Percentiles rank a stretch among this genome's conserved stretches.
Evolutionary conservation across 2,888 invertebrate species (phyloP).

Genomic region (Diabrotica balteata): DNA sequence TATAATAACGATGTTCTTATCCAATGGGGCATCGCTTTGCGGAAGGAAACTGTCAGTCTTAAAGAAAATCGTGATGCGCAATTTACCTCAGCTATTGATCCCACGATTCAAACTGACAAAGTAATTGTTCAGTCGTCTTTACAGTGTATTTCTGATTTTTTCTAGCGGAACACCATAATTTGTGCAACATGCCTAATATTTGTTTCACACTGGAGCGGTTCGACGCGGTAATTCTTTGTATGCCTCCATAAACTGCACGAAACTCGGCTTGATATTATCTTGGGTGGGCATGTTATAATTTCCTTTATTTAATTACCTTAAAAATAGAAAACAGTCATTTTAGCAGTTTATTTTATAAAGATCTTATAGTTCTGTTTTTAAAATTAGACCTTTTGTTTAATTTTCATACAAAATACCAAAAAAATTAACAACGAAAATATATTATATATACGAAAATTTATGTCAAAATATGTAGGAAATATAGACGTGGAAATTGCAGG

Average conservation of each 20-base stretch:
- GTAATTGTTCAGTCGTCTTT: conserved; percentile 54
- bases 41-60: conserved; percentile 58
- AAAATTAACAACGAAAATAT: too few relatives aligned
- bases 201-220: conserved; percentile 48
- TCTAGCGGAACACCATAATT: conserved; percentile 58
- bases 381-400: too few relatives aligned
- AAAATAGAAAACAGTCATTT: too few relatives aligned
- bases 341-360: too few relatives aligned
- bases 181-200: conserved; percentile 57
- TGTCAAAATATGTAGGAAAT: too few relatives aligned
- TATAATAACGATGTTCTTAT: conserved; percentile 36
- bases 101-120: conserved; percentile 53
- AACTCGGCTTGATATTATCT: conserved; percentile 16
- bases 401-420: too few relatives aligned
- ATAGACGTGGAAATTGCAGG: too few relatives aligned
- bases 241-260: conserved; percentile 12
- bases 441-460: too few relatives aligned
- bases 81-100: conserved; percentile 50
- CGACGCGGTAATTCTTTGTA: conserved; percentile 8
- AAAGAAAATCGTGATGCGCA: conserved; percentile 51
- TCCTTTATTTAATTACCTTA: background rate
- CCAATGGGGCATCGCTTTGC: conserved; percentile 45
- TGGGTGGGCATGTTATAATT: conserved; percentile 21
- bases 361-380: too few relatives aligned
- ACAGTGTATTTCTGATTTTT: conserved; percentile 52